A percentile compares a stretch with the other conserved stretches of the same genome.
These are phyloP conservation scores for Microctenopoma lineatum DNA, from an alignment of 2,797 vertebrate genomes.

Conservation along the genomic window DNA sequence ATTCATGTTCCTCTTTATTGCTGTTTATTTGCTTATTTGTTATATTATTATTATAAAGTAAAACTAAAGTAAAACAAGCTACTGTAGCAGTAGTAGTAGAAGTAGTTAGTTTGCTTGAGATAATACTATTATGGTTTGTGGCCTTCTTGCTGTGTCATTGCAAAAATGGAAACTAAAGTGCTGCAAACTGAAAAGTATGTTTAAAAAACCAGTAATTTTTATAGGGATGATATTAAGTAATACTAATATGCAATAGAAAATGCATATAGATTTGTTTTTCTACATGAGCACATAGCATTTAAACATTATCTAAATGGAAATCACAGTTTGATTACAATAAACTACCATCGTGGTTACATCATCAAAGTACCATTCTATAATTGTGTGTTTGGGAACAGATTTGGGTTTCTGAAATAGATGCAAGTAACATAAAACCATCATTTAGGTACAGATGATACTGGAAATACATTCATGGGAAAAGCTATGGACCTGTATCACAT, in stretches of 20 bases:
- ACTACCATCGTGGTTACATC: too few species aligned
- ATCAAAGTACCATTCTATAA: neutral
- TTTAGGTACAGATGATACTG: neutral
- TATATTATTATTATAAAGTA: too few species aligned
- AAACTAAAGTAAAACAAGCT: neutral
- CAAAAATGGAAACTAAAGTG: slow-evolving; percentile 13
- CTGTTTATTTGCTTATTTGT: too few species aligned
- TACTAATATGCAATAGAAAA: neutral
- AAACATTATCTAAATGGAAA: neutral
- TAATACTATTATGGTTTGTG: slow-evolving; percentile 4
- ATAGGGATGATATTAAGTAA: neutral
- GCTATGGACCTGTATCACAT: slow-evolving; percentile 18
- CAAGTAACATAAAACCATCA: slow-evolving; percentile 4
- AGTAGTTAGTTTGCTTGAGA: neutral
- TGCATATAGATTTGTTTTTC: neutral
- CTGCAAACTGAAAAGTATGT: neutral
- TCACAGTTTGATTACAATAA: neutral
- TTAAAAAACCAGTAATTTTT: slow-evolving; percentile 8
- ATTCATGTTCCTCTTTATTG: neutral
- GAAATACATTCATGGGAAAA: slow-evolving; percentile 15
- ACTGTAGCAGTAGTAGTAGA: too few species aligned
- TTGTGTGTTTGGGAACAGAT: neutral
- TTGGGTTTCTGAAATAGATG: neutral
- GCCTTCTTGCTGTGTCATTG: slow-evolving; percentile 20
- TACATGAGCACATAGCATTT: neutral